A percentile compares a stretch with the other conserved stretches of the same genome.
Evolutionary conservation across 2,888 invertebrate species (phyloP).

Genomic region (Drosophila imparisetae): DNA sequence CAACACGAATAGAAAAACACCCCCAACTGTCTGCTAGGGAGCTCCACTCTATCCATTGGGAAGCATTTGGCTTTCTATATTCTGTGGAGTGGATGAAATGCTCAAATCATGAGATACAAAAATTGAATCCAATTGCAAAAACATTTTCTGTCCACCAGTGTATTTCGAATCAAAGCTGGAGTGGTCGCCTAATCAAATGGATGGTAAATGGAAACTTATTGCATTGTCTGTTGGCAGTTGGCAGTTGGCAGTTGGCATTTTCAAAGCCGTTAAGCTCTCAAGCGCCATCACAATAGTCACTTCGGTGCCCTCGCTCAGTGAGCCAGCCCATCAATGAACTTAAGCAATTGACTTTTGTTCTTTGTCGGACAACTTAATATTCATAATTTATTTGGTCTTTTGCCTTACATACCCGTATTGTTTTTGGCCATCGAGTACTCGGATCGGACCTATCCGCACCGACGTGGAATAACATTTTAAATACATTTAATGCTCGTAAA

Average conservation of each 20-base stretch:
- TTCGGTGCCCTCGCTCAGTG: slow-evolving; percentile 11
- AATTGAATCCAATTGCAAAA: slow-evolving; percentile 74
- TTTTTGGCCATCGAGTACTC: slow-evolving; percentile 48
- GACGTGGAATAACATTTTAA: slow-evolving; percentile 68
- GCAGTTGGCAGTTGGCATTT: slow-evolving; percentile 44
- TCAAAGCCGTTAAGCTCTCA: slow-evolving; percentile 75
- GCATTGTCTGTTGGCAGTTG: slow-evolving; percentile 18
- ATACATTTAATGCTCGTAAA: slow-evolving; percentile 72
- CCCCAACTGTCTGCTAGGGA: neutral
- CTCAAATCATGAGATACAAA: slow-evolving; percentile 49
- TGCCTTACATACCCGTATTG: slow-evolving; percentile 38
- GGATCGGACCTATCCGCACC: slow-evolving; percentile 9
- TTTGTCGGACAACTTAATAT: slow-evolving; percentile 65
- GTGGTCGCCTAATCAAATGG: slow-evolving; percentile 65
- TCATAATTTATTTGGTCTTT: slow-evolving; percentile 73
- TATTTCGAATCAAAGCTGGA: slow-evolving; percentile 31
- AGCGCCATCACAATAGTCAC: slow-evolving; percentile 50
- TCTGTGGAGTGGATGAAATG: slow-evolving; percentile 42
- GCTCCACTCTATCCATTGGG: slow-evolving; percentile 11
- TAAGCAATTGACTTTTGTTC: slow-evolving; percentile 74
- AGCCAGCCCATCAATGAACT: slow-evolving; percentile 47
- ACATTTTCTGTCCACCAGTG: slow-evolving; percentile 57
- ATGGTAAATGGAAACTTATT: slow-evolving; percentile 49
- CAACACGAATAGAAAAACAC: slow-evolving; percentile 19
- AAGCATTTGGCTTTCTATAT: slow-evolving; percentile 14